phyloP scores from a whole-genome alignment of 2,113 vertebrate genomes.

The Psittacula cyanocephala region DNA sequence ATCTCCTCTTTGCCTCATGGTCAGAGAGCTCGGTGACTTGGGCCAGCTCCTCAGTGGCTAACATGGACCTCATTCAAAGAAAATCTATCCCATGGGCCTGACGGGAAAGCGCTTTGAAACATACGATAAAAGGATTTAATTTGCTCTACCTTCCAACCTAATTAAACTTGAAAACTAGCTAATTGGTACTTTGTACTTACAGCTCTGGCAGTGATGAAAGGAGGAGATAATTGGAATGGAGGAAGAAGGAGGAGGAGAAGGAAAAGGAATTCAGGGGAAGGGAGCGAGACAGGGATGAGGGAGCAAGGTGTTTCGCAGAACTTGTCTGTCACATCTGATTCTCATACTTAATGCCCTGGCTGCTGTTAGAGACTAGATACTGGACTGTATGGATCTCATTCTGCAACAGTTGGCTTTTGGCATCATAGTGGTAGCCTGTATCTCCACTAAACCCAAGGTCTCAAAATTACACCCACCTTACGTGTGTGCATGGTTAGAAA shows the following conservation, averaged over 20 bases:
- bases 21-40: neutral
- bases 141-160: constrained; percentile 76
- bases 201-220: constrained; percentile 65
- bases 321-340: constrained; percentile 10
- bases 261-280: constrained; percentile 22
- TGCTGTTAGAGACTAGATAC: neutral
- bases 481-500: neutral
- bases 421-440: neutral
- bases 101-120: constrained; percentile 66
- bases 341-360: neutral
- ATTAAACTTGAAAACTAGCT: constrained; percentile 78
- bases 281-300: neutral
- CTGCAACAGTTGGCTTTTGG: neutral
- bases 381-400: neutral
- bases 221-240: constrained; percentile 66
- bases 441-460: neutral
- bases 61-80: neutral
- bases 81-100: constrained; percentile 8
- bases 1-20: neutral
- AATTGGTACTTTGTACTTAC: constrained; percentile 74
- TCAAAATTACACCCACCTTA: neutral
- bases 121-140: constrained; percentile 75
- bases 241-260: constrained; percentile 12
- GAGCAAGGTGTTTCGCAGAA: neutral
- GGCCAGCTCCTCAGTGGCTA: neutral